Conservation (phyloP, 2,888 invertebrate species). For the Cryptocheilus praepositus region DNA sequence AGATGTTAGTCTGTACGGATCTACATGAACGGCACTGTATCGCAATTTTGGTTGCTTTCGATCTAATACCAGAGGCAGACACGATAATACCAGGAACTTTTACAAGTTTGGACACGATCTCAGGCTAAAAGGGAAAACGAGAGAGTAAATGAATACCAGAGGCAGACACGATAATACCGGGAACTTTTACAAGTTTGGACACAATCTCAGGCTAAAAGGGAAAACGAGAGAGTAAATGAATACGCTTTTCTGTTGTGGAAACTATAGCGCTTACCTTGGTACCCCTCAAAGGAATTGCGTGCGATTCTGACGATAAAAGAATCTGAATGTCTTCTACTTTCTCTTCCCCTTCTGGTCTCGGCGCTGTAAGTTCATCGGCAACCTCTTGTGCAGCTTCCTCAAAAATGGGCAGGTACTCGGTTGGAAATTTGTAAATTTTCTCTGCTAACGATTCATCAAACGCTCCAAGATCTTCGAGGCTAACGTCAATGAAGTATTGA, state of each 20-base stretch:
- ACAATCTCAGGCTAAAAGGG: conserved; percentile 79
- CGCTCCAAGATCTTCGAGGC: conserved; percentile 94
- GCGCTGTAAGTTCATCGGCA: conserved; percentile 96
- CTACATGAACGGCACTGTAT: conserved; percentile 97
- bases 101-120: conserved; percentile 93
- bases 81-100: conserved; percentile 98
- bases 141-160: background rate
- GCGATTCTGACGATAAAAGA: conserved; percentile 88
- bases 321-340: conserved; percentile 95
- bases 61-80: conserved; percentile 93
- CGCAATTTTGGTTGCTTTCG: conserved; percentile 96
- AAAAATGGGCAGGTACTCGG: conserved; percentile 94
- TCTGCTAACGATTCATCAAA: conserved; percentile 96
- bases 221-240: background rate
- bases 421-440: conserved; percentile 92
- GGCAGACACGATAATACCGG: conserved; percentile 79
- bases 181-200: conserved; percentile 94
- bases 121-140: conserved; percentile 80
- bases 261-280: conserved; percentile 90
- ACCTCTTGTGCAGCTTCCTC: conserved; percentile 98
- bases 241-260: too few species aligned
- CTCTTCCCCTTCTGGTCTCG: conserved; percentile 93
- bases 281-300: conserved; percentile 87
- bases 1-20: conserved; percentile 90
- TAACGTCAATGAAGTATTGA: conserved; percentile 93